These are phyloP conservation scores for Ophion ventricosus DNA, from an alignment of 2,888 invertebrate genomes.

Conservation along the genomic window DNA sequence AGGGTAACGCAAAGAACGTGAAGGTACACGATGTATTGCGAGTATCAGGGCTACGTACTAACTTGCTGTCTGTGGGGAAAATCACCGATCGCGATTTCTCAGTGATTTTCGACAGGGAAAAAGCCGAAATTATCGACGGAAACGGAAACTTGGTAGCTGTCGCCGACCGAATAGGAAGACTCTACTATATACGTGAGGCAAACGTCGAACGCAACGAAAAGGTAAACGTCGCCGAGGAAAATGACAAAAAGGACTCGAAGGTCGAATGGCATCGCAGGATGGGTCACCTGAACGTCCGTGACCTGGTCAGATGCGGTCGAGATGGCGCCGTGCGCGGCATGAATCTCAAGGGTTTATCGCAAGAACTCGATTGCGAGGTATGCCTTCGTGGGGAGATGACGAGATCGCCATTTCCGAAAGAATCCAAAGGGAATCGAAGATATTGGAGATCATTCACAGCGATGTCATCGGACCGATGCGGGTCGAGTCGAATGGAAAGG, in stretches of 20 bases:
- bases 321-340: constrained; percentile 46
- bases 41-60: constrained; percentile 50
- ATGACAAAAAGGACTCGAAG: not conserved
- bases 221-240: constrained; percentile 13
- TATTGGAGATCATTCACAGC: constrained; percentile 68
- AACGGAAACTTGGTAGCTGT: constrained; percentile 34
- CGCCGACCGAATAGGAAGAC: constrained; percentile 33
- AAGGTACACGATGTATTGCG: constrained; percentile 41
- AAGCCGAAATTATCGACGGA: constrained; percentile 47
- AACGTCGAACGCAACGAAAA: constrained; percentile 36
- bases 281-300: constrained; percentile 58
- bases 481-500: constrained; percentile 63
- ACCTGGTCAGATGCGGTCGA: constrained; percentile 41
- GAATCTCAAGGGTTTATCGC: constrained; percentile 17
- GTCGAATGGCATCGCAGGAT: constrained; percentile 47
- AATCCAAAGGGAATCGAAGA: constrained; percentile 27
- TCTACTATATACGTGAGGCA: constrained; percentile 44
- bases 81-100: constrained; percentile 82
- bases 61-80: constrained; percentile 49
- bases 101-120: constrained; percentile 82
- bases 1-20: constrained; percentile 25
- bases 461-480: constrained; percentile 70
- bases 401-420: constrained; percentile 57
- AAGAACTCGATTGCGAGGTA: constrained; percentile 40
- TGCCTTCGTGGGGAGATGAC: constrained; percentile 65